Evolutionary conservation across 1,140 invertebrate species (phyloP).

Genomic region (Schlechtendalia chinensis): DNA sequence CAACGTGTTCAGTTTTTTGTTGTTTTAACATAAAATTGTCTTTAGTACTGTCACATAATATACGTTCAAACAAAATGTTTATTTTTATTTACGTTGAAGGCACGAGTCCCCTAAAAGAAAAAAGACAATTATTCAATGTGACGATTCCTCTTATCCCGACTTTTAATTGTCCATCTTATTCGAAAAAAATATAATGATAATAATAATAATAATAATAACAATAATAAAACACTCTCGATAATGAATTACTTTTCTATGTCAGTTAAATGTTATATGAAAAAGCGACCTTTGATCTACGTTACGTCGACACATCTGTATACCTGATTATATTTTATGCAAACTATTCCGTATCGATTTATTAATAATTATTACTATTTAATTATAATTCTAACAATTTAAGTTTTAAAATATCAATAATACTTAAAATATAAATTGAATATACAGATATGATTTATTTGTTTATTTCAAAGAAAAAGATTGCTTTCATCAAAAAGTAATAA

Average conservation of each 20-base stretch:
- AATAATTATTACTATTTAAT: no score
- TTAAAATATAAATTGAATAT: no score
- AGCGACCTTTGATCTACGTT: neutral
- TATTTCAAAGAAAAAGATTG: no score
- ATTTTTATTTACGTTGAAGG: neutral
- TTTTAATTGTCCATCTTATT: neutral
- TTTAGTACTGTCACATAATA: neutral
- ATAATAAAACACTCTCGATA: neutral
- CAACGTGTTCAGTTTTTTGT: neutral
- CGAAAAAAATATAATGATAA: neutral
- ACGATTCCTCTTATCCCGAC: neutral
- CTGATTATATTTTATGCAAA: no score
- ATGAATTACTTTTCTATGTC: neutral
- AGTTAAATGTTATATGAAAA: neutral
- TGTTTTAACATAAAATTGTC: neutral
- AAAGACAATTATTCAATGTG: neutral
- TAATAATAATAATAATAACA: no score
- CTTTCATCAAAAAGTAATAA: no score
- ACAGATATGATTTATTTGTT: no score
- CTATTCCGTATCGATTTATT: no score
- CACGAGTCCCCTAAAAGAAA: neutral
- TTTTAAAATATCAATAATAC: no score
- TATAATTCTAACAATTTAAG: no score
- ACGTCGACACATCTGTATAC: neutral
- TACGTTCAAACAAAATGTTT: neutral